Evolutionary conservation across 2,797 vertebrate species (phyloP).

Genomic region (Sitta carolinensis): DNA sequence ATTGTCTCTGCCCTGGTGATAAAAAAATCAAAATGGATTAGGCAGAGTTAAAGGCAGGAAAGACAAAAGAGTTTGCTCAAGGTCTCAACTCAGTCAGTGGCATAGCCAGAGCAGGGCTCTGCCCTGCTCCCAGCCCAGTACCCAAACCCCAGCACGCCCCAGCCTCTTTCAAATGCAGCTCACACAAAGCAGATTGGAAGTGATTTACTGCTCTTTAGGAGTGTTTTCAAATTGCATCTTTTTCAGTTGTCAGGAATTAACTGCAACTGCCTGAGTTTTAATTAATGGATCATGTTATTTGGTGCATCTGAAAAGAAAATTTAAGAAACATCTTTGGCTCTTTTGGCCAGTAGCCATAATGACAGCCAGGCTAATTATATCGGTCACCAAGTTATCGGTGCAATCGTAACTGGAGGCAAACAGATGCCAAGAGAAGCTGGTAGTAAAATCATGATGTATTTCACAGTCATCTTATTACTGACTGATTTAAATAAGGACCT

Average conservation of each 20-base stretch:
- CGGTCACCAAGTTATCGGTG: conserved; percentile 31
- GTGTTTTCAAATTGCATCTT: not conserved
- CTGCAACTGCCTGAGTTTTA: not conserved
- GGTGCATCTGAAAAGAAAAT: not conserved
- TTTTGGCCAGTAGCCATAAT: conserved; percentile 50
- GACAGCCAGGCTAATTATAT: conserved; percentile 50
- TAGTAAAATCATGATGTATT: conserved; percentile 63
- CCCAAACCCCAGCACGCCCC: not conserved
- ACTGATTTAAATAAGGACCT: conserved; percentile 36
- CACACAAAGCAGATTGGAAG: not conserved
- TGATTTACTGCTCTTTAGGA: conserved; percentile 4
- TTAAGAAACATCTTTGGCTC: conserved; percentile 14
- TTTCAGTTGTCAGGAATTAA: conserved; percentile 23
- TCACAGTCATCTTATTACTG: conserved; percentile 56
- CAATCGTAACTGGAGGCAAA: conserved; percentile 50
- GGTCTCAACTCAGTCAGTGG: fast-evolving
- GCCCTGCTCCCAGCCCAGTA: not conserved
- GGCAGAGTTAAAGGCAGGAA: not conserved
- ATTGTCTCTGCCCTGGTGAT: not conserved
- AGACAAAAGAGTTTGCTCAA: not conserved
- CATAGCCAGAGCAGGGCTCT: not conserved
- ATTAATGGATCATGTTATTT: conserved; percentile 5
- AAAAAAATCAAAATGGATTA: not conserved
- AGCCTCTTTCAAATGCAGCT: not conserved
- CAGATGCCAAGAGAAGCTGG: conserved; percentile 38